phyloP scores from a whole-genome alignment of 2,888 invertebrate genomes.

The Fissipunctia ypsillon region DNA sequence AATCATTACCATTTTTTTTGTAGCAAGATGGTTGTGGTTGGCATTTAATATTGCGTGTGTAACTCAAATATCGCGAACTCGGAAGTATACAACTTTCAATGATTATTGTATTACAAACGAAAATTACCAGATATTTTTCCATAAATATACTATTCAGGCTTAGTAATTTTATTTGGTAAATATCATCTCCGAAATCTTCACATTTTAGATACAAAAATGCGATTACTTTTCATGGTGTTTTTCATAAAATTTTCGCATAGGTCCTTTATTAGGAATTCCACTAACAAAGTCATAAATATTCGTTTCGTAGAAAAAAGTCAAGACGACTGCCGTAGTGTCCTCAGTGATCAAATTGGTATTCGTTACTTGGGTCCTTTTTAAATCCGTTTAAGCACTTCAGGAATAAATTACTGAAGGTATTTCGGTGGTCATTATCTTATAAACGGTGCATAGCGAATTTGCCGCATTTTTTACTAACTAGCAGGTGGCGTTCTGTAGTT shows the following conservation, averaged over 20 bases:
- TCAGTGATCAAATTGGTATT: neutral
- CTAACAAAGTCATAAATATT: too few relatives aligned
- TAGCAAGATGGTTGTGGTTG: neutral
- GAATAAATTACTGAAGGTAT: neutral
- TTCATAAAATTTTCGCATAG: neutral
- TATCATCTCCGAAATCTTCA: neutral
- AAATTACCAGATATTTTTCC: neutral
- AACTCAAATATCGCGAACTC: too few relatives aligned
- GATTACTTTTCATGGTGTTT: neutral
- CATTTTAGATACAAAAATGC: neutral
- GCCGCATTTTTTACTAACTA: too few relatives aligned
- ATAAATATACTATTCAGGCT: neutral
- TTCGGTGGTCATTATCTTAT: too few relatives aligned
- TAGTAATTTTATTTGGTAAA: neutral
- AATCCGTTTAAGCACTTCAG: too few relatives aligned
- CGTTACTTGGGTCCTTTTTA: too few relatives aligned
- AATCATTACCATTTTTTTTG: neutral
- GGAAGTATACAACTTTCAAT: neutral
- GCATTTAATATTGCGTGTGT: neutral
- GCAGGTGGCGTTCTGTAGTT: too few relatives aligned
- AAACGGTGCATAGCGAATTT: neutral
- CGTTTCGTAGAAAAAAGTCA: neutral
- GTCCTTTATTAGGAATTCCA: neutral
- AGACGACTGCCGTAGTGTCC: neutral
- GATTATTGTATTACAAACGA: neutral